Percentiles rank a stretch among this genome's conserved stretches.
Evolutionary conservation across 2,888 invertebrate species (phyloP).

Genomic region (Eristalinus sepulchralis): DNA sequence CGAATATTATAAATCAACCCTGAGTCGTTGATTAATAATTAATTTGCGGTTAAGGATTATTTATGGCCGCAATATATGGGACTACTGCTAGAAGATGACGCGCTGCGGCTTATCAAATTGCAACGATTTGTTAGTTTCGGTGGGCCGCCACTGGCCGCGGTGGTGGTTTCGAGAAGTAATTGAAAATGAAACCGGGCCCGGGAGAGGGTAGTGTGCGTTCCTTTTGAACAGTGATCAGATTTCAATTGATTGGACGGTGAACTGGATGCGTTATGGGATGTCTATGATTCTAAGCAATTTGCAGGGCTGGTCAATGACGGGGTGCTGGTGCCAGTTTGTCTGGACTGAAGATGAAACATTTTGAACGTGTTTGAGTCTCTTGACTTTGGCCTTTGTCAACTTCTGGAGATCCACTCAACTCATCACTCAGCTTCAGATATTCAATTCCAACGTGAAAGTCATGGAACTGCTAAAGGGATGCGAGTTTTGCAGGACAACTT

Average conservation of each 20-base stretch:
- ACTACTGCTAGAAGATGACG: conserved; percentile 22
- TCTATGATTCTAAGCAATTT: background rate
- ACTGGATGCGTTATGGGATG: background rate
- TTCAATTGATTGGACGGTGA: background rate
- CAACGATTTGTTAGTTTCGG: conserved; percentile 42
- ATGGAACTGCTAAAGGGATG: no score
- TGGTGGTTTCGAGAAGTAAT: conserved; percentile 14
- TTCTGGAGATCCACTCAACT: no score
- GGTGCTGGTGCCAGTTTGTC: background rate
- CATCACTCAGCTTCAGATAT: no score
- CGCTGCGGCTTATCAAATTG: conserved; percentile 33
- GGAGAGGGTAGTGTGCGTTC: background rate
- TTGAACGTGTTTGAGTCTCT: background rate
- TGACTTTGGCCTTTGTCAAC: background rate
- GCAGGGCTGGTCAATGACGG: background rate
- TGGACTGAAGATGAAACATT: no score
- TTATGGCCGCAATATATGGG: conserved; percentile 45
- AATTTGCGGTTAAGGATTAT: conserved; percentile 76
- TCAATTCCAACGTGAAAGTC: no score
- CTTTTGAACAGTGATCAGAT: background rate
- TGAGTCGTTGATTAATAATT: conserved; percentile 80
- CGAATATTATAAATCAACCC: conserved; percentile 64
- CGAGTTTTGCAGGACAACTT: no score
- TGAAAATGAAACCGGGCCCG: background rate
- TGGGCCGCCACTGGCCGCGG: background rate